Evolutionary conservation across 2,113 vertebrate species (phyloP).

Genomic region (Ranitomeya variabilis): DNA sequence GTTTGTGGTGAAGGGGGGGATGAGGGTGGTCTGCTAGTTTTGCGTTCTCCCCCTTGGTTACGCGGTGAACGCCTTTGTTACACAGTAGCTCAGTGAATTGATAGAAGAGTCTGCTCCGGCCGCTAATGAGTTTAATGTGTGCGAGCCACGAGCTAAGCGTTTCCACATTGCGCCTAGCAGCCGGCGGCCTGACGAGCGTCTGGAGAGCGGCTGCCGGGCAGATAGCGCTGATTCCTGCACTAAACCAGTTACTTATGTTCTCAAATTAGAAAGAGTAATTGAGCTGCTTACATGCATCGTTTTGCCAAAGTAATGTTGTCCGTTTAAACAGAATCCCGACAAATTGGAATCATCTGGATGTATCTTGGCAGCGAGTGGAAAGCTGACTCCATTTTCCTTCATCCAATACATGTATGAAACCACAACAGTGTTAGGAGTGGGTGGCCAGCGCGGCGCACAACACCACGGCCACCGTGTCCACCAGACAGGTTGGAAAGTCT

Average conservation of each 20-base stretch:
- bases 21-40: slow-evolving; percentile 25
- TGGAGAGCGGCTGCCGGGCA: slow-evolving; percentile 46
- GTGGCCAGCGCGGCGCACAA: slow-evolving; percentile 63
- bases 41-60: slow-evolving; percentile 19
- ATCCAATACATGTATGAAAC: slow-evolving; percentile 68
- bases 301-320: slow-evolving; percentile 68
- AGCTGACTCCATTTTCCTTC: slow-evolving; percentile 64
- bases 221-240: slow-evolving; percentile 59
- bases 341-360: slow-evolving; percentile 75
- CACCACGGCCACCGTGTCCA: slow-evolving; percentile 36
- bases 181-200: slow-evolving; percentile 47
- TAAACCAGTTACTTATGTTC: slow-evolving; percentile 51
- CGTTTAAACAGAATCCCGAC: slow-evolving; percentile 66
- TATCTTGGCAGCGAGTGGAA: slow-evolving; percentile 63
- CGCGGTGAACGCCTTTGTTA: not conserved
- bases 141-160: slow-evolving; percentile 31
- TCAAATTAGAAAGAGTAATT: slow-evolving; percentile 58
- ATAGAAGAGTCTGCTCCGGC: slow-evolving; percentile 37
- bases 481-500: slow-evolving; percentile 45
- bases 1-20: not conserved
- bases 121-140: slow-evolving; percentile 43
- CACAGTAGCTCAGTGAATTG: slow-evolving; percentile 42
- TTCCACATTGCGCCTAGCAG: slow-evolving; percentile 43
- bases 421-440: slow-evolving; percentile 69
- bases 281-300: slow-evolving; percentile 63